phyloP scores from a whole-genome alignment of 2,888 invertebrate genomes.

The Leptinotarsa peninsularis region DNA sequence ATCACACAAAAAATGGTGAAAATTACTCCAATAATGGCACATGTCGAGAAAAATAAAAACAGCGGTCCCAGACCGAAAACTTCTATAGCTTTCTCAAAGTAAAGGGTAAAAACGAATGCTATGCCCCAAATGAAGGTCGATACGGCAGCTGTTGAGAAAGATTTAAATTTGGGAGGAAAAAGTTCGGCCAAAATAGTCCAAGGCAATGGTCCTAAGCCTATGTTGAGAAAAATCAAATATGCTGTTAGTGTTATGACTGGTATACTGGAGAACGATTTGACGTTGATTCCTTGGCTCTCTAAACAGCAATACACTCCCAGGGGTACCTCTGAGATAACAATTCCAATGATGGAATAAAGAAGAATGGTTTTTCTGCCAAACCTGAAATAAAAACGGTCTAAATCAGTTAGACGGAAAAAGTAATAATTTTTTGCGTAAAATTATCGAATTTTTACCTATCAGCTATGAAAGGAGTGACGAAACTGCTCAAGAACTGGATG shows the following conservation, averaged over 20 bases:
- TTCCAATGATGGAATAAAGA: conserved; percentile 35
- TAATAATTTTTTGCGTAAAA: background rate
- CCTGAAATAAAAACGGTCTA: conserved; percentile 1
- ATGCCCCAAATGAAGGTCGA: conserved; percentile 83
- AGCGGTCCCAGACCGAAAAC: conserved; percentile 75
- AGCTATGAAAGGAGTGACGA: conserved; percentile 39
- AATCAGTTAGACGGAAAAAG: too few species aligned
- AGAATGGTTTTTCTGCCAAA: conserved; percentile 42
- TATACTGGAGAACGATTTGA: conserved; percentile 68
- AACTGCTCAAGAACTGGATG: conserved; percentile 44
- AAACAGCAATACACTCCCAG: conserved; percentile 38
- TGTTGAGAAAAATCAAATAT: conserved; percentile 82
- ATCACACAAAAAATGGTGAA: conserved; percentile 73
- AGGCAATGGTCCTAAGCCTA: conserved; percentile 82
- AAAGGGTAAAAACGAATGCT: conserved; percentile 82
- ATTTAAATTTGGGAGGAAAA: conserved; percentile 83
- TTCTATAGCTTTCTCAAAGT: conserved; percentile 71
- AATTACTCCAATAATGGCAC: conserved; percentile 73
- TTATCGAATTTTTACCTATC: conserved; percentile 31
- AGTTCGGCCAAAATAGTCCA: conserved; percentile 89
- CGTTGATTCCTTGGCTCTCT: conserved; percentile 21
- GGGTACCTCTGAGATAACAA: conserved; percentile 38
- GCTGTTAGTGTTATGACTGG: conserved; percentile 78
- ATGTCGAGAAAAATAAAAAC: conserved; percentile 79
- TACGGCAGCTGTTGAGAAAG: conserved; percentile 80